Evolutionary conservation across 2,888 invertebrate genomes (phyloP).

Genomic region (Amorpha juglandis): DNA sequence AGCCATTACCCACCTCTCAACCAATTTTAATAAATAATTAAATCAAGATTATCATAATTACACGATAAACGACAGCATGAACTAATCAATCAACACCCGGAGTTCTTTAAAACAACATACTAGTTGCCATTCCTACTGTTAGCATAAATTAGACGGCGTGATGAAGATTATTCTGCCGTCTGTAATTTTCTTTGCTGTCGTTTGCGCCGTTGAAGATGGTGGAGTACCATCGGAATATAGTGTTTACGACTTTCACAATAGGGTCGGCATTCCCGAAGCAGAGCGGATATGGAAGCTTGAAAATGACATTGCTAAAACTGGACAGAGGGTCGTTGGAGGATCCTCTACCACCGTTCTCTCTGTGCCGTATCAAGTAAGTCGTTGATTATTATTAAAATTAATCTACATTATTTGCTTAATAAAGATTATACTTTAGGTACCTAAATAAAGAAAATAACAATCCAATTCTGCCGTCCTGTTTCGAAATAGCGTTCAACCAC

Average conservation of each 20-base stretch:
- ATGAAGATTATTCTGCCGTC: slow-evolving; percentile 23
- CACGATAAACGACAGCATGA: neutral
- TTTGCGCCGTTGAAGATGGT: slow-evolving; percentile 5
- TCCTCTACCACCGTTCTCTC: slow-evolving; percentile 42
- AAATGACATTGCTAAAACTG: slow-evolving; percentile 37
- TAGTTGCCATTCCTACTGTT: neutral
- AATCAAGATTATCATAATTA: slow-evolving; percentile 14
- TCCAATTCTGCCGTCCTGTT: too few species aligned
- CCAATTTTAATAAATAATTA: neutral
- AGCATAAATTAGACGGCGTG: neutral
- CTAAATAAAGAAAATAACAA: too few species aligned
- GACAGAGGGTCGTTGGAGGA: slow-evolving; percentile 50
- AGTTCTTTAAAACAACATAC: slow-evolving; percentile 12
- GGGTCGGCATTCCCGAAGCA: slow-evolving; percentile 50
- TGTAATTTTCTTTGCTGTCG: slow-evolving; percentile 6
- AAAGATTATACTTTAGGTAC: too few species aligned
- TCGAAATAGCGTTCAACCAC: too few species aligned
- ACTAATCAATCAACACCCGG: neutral
- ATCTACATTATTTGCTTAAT: neutral
- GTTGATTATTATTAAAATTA: neutral
- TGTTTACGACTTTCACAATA: slow-evolving; percentile 50
- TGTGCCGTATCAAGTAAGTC: slow-evolving; percentile 53
- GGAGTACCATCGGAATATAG: slow-evolving; percentile 35
- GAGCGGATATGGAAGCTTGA: slow-evolving; percentile 47
- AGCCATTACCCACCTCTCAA: neutral